Base-by-base conservation (phyloP, 2,888 invertebrate species). In the Siphlonurus alternatus region DNA sequence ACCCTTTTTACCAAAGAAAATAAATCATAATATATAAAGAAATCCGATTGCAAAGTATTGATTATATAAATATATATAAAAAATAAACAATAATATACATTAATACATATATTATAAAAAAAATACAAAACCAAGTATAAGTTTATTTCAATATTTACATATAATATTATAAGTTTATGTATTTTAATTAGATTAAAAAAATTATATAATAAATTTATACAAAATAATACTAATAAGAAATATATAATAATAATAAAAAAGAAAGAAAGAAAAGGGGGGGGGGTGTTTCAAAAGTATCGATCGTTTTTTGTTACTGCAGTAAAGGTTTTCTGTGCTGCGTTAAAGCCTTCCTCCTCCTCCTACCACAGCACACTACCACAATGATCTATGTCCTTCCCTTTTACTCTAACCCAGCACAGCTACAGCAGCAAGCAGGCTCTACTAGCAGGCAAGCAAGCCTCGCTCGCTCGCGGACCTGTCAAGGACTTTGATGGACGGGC, bases 401-500 rank as follows among this genome's bases (percentile, higher is more conserved):
- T 38, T 38, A 38, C 38, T 38, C 38, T 38, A 38, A 38, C 38
- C 38, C 38, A 38, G 38, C 38, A 38, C 7, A 38, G 38, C 38
- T 10, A 15, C 38, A 38, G 38, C 38, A 38, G 38, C 38, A 38
- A 38, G 38, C 38, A 38, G 38, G 38, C 38, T 38, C 38, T 38
- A 38, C 7, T 15, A 38, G 38, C 38, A 38, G 15, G 38, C 38
- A 38, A 15, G 7, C 38, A 10, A 5, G 38, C 15, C 56, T 56
- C 56, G n/a, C 19, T n/a, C 56, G 56, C 56, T n/a, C 56, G 56
- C 56, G 56, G 56, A 56, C 56, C 81, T 83, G 84, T 84, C 84
- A 83, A 59, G 75, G 72, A 76, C 70, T 71, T 81, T 85, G 85
- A 85, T 83, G 81, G 84, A 85, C 84, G 83, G 84, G 78, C 75